Base-by-base conservation (phyloP, 1,140 invertebrate species). In the Drosophila virilis region DNA sequence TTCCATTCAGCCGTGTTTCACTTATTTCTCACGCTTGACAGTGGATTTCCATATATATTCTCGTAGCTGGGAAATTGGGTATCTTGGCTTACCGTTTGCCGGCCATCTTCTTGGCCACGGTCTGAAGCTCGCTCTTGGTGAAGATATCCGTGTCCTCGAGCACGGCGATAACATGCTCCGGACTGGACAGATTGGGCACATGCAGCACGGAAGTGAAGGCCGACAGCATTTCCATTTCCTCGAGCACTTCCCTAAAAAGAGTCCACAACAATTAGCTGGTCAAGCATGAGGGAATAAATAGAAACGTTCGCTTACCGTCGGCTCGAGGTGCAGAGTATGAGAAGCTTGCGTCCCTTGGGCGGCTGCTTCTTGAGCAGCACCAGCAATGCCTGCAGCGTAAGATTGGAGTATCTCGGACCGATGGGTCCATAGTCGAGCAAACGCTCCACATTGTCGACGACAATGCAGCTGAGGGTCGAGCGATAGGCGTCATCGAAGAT, bases 401-500 rank as follows among this genome's bases (percentile, higher is more conserved):
- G 93, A 93, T 99, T 99, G 28, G 98, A 99, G 93, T 99, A 99
- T 6, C 99, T 94, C 1, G 98, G 98, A 4, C 99, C 99, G 91
- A 99, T 99, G 0, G 98, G 95, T 43, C 98, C 98, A 92, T 99
- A 99, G 93, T 99, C 99, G 78, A 99, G 93, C 22, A 99, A 94
- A 81, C 98, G 95, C 92, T 99, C 99, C 81, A 99, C 97, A 92
- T 99, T 99, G 93, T 99, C 99, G 57, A 99, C 97, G 62, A 99
- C 93, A 91, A 99, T 97, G 92, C 98, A 99, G 78, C 98, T 99
- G 58, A 99, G 93, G 22, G 96, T 96, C 1, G 98, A 99, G 91
- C 98, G 97, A 93, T 99, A 99, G 5, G 99, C 99, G 94, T 99
- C 99, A 92, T 99, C 98, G 93, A 99, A 99, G 48, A 99, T 91